These are phyloP conservation scores for Rousettus leschenaultii DNA, from an alignment of 2,113 vertebrate genomes.

Conservation along the genomic window DNA sequence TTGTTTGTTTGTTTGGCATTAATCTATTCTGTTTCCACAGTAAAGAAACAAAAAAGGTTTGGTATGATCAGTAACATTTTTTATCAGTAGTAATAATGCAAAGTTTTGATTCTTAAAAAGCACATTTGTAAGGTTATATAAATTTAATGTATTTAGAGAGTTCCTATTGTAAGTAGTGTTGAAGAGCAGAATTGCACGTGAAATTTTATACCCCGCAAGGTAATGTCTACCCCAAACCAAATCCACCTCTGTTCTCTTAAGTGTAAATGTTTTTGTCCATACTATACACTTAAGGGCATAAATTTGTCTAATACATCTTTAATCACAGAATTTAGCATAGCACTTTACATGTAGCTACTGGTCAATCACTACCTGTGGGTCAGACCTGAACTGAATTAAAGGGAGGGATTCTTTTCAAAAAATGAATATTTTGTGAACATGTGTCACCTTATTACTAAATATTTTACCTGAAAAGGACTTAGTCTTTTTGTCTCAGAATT, in stretches of 20 bases:
- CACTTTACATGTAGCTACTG: background rate
- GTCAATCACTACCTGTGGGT: background rate
- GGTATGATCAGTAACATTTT: background rate
- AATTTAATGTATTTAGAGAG: background rate
- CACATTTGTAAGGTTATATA: background rate
- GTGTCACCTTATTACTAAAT: background rate
- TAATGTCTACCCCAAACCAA: background rate
- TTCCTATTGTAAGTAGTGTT: background rate
- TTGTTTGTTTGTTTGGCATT: background rate
- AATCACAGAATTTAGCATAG: background rate
- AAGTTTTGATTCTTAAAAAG: background rate
- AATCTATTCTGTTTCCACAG: background rate
- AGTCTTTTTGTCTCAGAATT: no score
- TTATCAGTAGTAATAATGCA: background rate
- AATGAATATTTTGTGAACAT: background rate
- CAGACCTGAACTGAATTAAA: background rate
- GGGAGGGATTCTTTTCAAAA: background rate
- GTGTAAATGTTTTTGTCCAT: background rate
- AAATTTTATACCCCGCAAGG: background rate
- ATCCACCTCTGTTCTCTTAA: background rate
- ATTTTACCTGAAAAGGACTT: background rate
- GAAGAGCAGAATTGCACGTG: background rate
- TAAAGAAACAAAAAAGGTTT: background rate
- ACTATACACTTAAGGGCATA: background rate
- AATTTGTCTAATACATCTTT: background rate